Percentiles rank a stretch among this genome's conserved stretches.
Evolutionary conservation across 2,888 invertebrate species (phyloP).

Genomic region (Patella pellucida): DNA sequence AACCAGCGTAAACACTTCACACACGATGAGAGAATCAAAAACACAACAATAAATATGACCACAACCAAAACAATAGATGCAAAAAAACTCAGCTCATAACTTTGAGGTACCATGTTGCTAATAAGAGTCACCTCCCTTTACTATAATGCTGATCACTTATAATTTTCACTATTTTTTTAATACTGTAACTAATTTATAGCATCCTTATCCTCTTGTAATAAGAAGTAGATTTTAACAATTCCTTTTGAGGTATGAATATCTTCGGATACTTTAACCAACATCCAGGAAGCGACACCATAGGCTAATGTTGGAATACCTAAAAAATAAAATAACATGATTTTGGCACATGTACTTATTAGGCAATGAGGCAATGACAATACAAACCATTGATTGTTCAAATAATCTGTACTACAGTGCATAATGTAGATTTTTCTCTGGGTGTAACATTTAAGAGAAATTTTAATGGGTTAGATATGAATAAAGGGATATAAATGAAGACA

Average conservation of each 20-base stretch:
- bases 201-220: slow-evolving; percentile 82
- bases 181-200: slow-evolving; percentile 33
- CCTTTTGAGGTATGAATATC: slow-evolving; percentile 81
- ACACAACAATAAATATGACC: slow-evolving; percentile 31
- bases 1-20: background rate
- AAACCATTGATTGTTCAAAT: too few species aligned
- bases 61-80: slow-evolving; percentile 31
- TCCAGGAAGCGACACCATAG: slow-evolving; percentile 89
- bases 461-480: too few species aligned
- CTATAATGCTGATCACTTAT: background rate
- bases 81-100: slow-evolving; percentile 38
- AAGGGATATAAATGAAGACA: too few species aligned
- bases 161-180: background rate
- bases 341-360: too few species aligned
- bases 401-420: too few species aligned
- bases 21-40: slow-evolving; percentile 20
- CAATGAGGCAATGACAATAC: too few species aligned
- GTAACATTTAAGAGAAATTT: too few species aligned
- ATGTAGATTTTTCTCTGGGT: too few species aligned
- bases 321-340: slow-evolving; percentile 51
- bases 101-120: slow-evolving; percentile 36
- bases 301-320: slow-evolving; percentile 90
- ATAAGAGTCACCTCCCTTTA: background rate
- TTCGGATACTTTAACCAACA: slow-evolving; percentile 85
- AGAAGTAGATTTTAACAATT: slow-evolving; percentile 86